phyloP scores from a whole-genome alignment of 2,888 invertebrate species.

The Drosophila borborema region DNA sequence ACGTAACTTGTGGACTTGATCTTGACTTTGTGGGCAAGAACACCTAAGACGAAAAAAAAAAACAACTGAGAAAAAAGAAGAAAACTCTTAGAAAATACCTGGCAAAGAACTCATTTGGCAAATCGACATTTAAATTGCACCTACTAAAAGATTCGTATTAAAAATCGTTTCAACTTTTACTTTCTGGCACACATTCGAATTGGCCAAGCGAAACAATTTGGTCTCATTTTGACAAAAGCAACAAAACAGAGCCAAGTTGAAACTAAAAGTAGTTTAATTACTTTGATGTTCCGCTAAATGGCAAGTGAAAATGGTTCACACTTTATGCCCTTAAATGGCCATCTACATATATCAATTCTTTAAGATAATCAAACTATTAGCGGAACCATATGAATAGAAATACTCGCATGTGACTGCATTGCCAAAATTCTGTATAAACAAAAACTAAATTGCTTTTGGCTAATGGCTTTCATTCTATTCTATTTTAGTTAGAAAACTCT shows the following conservation, averaged over 20 bases:
- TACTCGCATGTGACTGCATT: neutral
- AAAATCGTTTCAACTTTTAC: constrained; percentile 64
- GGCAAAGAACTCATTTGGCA: constrained; percentile 69
- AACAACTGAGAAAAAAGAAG: constrained; percentile 3
- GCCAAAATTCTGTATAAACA: neutral
- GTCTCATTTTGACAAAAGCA: constrained; percentile 11
- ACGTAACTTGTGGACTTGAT: constrained; percentile 64
- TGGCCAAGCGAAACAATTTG: constrained; percentile 32
- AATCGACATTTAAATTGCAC: constrained; percentile 52
- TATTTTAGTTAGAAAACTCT: neutral
- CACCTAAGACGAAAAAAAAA: neutral
- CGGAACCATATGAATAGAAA: neutral
- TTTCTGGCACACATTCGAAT: constrained; percentile 68
- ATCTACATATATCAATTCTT: neutral
- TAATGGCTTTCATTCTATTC: neutral
- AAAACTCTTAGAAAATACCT: constrained; percentile 70
- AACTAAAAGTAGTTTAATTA: constrained; percentile 33
- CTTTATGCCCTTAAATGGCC: constrained; percentile 19
- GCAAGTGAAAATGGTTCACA: constrained; percentile 20
- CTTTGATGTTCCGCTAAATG: constrained; percentile 52
- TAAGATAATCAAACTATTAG: neutral
- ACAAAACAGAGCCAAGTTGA: constrained; percentile 5
- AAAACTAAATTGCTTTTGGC: neutral
- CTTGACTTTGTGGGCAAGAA: constrained; percentile 58
- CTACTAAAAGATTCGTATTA: constrained; percentile 37